Conservation (phyloP, 2,113 vertebrate species). For the Dicrurus megarhynchus region DNA sequence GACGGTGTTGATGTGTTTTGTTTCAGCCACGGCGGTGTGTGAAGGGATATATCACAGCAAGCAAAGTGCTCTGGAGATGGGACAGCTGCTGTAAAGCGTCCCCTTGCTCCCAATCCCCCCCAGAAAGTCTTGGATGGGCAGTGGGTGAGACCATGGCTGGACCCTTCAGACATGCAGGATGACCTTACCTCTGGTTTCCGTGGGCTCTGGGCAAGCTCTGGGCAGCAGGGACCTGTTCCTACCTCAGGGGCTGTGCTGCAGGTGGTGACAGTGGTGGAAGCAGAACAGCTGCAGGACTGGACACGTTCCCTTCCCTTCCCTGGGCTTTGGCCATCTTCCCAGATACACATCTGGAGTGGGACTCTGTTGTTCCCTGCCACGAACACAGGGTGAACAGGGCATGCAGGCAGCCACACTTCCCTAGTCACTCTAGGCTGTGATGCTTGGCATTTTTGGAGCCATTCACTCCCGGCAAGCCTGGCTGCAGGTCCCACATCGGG, state of each 20-base stretch:
- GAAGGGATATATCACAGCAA: neutral
- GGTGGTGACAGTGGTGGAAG: neutral
- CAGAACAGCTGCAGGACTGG: neutral
- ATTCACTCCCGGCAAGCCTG: accelerated
- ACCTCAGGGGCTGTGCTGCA: accelerated
- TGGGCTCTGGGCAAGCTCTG: neutral
- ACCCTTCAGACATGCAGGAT: neutral
- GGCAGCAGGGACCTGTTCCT: neutral
- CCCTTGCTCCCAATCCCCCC: accelerated
- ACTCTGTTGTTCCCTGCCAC: neutral
- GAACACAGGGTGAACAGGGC: neutral
- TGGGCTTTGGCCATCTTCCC: neutral
- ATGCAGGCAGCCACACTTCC: accelerated
- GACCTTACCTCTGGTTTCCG: neutral
- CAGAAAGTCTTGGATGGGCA: neutral
- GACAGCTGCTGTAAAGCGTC: neutral
- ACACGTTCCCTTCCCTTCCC: neutral
- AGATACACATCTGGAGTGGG: neutral
- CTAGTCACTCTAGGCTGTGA: neutral
- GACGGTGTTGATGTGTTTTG: neutral
- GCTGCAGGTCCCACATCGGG: neutral
- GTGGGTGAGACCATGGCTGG: neutral
- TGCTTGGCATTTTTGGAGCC: neutral
- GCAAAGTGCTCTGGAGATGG: neutral
- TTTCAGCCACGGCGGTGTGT: accelerated